A percentile compares a stretch with the other conserved stretches of the same genome.
Conservation (phyloP, 2,888 invertebrate species). For the Acheta domesticus region DNA sequence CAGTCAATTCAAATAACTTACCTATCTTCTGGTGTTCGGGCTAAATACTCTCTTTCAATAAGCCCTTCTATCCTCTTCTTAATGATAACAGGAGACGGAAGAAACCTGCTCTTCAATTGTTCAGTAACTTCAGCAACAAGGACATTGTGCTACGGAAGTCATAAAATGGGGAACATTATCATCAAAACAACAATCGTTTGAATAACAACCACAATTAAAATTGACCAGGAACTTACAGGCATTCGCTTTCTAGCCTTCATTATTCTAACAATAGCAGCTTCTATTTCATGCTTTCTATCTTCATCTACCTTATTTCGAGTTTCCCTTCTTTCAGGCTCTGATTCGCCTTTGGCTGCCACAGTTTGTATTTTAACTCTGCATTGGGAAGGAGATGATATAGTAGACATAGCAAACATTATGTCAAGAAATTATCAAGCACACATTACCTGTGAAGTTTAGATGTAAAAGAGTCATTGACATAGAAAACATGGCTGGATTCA, state of each 20-base stretch:
- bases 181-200: not conserved
- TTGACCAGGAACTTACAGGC: constrained; percentile 57
- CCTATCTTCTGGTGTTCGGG: constrained; percentile 92
- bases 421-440: not conserved
- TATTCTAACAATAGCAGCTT: constrained; percentile 97
- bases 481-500: constrained; percentile 86
- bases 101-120: constrained; percentile 92
- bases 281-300: constrained; percentile 98
- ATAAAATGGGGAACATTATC: not conserved
- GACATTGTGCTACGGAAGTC: constrained; percentile 70
- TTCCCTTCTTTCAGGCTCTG: constrained; percentile 98
- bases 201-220: not conserved
- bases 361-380: constrained; percentile 86
- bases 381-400: constrained; percentile 22
- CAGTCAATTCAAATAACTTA: constrained; percentile 38
- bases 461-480: constrained; percentile 95
- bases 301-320: constrained; percentile 97
- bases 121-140: constrained; percentile 96
- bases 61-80: constrained; percentile 99
- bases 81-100: constrained; percentile 96
- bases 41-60: constrained; percentile 98
- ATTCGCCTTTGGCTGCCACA: constrained; percentile 93
- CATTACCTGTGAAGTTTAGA: constrained; percentile 87
- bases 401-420: not conserved
- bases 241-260: constrained; percentile 98